These are phyloP conservation scores for Schizotus pectinicornis DNA, from an alignment of 2,888 invertebrate species.

Conservation along the genomic window DNA sequence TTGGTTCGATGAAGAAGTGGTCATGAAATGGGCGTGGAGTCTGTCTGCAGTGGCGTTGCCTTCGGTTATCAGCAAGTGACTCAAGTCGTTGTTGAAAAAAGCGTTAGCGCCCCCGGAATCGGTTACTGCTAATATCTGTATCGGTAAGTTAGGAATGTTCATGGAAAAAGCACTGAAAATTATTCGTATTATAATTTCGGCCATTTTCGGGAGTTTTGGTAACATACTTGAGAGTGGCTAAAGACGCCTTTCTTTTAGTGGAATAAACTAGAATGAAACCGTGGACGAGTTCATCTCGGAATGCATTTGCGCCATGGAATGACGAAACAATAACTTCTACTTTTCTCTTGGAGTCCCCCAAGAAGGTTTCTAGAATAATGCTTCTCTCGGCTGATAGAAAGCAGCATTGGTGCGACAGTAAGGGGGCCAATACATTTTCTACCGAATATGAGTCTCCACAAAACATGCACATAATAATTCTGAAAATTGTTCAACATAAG, in stretches of 20 bases:
- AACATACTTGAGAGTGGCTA: constrained; percentile 86
- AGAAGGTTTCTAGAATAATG: constrained; percentile 88
- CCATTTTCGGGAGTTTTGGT: constrained; percentile 7
- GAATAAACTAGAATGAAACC: constrained; percentile 96
- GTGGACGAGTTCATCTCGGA: constrained; percentile 90
- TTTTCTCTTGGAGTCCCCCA: constrained; percentile 88
- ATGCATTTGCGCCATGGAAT: constrained; percentile 92
- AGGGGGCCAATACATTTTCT: constrained; percentile 86
- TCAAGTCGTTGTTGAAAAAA: constrained; percentile 88
- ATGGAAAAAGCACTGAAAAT: constrained; percentile 83
- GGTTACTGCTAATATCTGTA: constrained; percentile 93
- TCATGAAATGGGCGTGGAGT: constrained; percentile 90
- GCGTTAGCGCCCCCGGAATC: constrained; percentile 88
- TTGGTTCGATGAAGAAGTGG: constrained; percentile 82
- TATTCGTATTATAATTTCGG: background rate
- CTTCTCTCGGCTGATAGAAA: constrained; percentile 85
- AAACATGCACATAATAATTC: constrained; percentile 94
- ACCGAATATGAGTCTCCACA: constrained; percentile 94
- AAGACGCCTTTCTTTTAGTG: constrained; percentile 91
- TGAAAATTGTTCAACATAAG: constrained; percentile 55
- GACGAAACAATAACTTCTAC: constrained; percentile 91
- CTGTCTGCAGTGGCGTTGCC: constrained; percentile 92
- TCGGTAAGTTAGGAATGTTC: constrained; percentile 90
- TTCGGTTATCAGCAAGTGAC: constrained; percentile 89
- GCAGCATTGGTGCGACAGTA: constrained; percentile 86